A percentile compares a stretch with the other conserved stretches of the same genome.
Conservation (phyloP, 2,888 invertebrate genomes). For the Drosophila maculinotata region DNA sequence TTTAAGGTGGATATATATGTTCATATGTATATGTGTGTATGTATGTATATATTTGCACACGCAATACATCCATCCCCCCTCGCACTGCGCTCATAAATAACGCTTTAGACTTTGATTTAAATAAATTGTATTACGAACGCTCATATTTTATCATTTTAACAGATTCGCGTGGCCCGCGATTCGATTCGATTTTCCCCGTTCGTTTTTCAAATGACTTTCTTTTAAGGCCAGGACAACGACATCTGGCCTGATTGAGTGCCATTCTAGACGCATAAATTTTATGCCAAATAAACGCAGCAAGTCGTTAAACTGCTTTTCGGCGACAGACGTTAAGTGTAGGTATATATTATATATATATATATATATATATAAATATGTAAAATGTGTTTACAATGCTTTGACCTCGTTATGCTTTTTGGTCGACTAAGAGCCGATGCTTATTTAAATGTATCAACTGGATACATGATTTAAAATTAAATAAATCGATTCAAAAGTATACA, state of each 20-base stretch:
- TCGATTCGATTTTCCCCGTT: conserved; percentile 60
- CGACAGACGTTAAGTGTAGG: conserved; percentile 21
- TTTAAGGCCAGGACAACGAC: conserved; percentile 35
- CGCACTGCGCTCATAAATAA: conserved; percentile 78
- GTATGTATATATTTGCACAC: conserved; percentile 32
- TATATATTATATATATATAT: conserved; percentile 4
- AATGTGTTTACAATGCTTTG: no score
- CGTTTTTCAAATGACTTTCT: conserved; percentile 40
- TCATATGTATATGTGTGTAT: neutral
- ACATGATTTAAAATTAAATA: neutral
- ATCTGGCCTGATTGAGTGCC: conserved; percentile 65
- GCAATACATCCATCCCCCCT: conserved; percentile 22
- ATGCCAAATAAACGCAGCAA: conserved; percentile 25
- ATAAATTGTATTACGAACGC: conserved; percentile 82
- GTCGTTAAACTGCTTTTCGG: conserved; percentile 42
- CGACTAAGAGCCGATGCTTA: neutral
- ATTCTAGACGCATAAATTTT: conserved; percentile 61
- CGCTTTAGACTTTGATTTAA: conserved; percentile 84
- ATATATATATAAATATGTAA: no score
- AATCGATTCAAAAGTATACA: neutral
- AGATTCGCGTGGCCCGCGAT: conserved; percentile 58
- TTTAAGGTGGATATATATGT: neutral
- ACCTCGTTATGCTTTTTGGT: conserved; percentile 30
- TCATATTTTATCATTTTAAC: conserved; percentile 80
- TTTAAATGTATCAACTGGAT: neutral